Evolutionary conservation across 1,140 invertebrate genomes (phyloP).

Genomic region (Drosophila arizonae): DNA sequence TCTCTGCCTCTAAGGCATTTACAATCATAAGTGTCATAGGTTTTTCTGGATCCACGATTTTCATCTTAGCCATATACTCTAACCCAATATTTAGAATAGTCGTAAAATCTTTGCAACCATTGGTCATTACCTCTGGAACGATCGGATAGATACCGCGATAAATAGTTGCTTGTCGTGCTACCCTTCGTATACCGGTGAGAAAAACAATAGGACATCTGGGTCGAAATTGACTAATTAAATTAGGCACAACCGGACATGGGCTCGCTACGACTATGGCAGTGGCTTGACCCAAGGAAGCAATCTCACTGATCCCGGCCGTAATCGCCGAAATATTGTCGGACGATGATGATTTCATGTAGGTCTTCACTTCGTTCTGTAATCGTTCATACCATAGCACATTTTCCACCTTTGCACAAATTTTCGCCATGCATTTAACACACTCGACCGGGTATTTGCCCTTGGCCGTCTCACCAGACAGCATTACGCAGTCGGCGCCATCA

Average conservation of each 20-base stretch:
- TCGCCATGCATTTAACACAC: slow-evolving; percentile 49
- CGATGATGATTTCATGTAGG: slow-evolving; percentile 2
- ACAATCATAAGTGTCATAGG: slow-evolving; percentile 41
- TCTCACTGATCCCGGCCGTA: slow-evolving; percentile 47
- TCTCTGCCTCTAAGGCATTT: slow-evolving; percentile 50
- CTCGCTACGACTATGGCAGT: slow-evolving; percentile 56
- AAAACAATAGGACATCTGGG: slow-evolving; percentile 53
- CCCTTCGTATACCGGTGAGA: slow-evolving; percentile 27
- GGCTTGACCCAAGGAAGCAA: slow-evolving; percentile 36
- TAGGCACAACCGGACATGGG: slow-evolving; percentile 35
- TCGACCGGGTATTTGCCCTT: slow-evolving; percentile 97
- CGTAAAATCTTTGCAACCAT: slow-evolving; percentile 36
- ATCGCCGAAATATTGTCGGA: slow-evolving; percentile 46
- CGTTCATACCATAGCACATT: slow-evolving; percentile 58
- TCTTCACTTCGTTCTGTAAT: slow-evolving; percentile 47
- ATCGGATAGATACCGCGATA: slow-evolving; percentile 52
- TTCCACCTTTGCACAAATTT: slow-evolving; percentile 59
- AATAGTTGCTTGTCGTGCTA: slow-evolving; percentile 44
- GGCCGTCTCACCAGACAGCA: slow-evolving; percentile 99
- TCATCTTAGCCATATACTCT: slow-evolving; percentile 28
- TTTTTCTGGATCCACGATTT: slow-evolving; percentile 32
- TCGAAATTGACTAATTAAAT: slow-evolving; percentile 54
- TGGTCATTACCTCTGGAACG: slow-evolving; percentile 47
- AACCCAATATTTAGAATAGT: slow-evolving; percentile 41
- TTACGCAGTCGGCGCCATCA: slow-evolving; percentile 98